Conservation (phyloP, 2,797 vertebrate genomes). For the Amblyraja radiata region DNA sequence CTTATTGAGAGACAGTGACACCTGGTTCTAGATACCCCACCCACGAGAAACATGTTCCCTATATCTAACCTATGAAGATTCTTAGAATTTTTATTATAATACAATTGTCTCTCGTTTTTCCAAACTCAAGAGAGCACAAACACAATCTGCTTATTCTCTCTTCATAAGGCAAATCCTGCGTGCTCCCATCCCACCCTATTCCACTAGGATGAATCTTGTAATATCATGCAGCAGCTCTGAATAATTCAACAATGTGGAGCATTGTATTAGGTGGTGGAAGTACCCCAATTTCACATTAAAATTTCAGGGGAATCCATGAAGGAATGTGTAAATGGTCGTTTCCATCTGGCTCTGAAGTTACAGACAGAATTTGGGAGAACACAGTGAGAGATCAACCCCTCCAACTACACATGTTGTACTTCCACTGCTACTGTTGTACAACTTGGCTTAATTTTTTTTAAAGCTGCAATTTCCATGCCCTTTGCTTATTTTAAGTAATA, state of each 20-base stretch:
- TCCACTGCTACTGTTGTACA: background rate
- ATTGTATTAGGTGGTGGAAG: background rate
- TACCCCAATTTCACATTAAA: background rate
- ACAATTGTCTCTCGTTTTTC: too few species aligned
- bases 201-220: background rate
- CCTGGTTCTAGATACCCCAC: too few species aligned
- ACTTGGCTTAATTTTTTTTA: too few species aligned
- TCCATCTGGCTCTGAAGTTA: background rate
- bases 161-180: too few species aligned
- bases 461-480: background rate
- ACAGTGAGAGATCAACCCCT: background rate
- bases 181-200: too few species aligned
- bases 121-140: too few species aligned
- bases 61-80: too few species aligned
- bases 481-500: background rate
- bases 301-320: background rate
- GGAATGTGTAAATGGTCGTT: background rate
- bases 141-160: too few species aligned
- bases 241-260: background rate
- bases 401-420: background rate
- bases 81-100: too few species aligned
- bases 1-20: too few species aligned
- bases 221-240: background rate
- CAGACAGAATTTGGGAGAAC: too few species aligned
- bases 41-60: too few species aligned